Conservation (phyloP, 1,140 invertebrate species). For the Telenomus remus region DNA sequence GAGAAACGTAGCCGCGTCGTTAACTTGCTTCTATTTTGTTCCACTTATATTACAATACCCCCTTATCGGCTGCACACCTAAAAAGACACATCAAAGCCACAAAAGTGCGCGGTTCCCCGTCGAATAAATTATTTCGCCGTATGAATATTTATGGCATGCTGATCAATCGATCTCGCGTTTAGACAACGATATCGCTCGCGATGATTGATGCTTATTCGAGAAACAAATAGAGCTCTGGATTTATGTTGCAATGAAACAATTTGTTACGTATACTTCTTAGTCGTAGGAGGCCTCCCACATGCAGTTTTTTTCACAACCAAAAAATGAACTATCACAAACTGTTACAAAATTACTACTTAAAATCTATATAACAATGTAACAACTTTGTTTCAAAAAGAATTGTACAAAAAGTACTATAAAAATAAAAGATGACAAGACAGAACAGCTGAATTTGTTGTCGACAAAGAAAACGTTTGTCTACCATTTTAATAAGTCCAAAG, state of each 20-base stretch:
- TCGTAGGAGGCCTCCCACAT: too few species aligned
- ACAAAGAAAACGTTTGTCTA: not conserved
- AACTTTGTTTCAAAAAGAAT: too few species aligned
- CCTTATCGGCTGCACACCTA: not conserved
- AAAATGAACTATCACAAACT: too few species aligned
- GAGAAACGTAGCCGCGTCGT: slow-evolving; percentile 23
- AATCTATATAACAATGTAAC: too few species aligned
- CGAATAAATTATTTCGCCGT: too few species aligned
- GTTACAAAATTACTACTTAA: too few species aligned
- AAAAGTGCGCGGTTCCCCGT: too few species aligned
- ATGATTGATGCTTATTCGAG: slow-evolving; percentile 16
- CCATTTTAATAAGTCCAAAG: slow-evolving; percentile 18
- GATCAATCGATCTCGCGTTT: slow-evolving; percentile 19
- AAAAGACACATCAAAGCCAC: not conserved
- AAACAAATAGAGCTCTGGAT: slow-evolving; percentile 13
- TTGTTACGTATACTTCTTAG: slow-evolving; percentile 9
- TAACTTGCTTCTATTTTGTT: slow-evolving; percentile 22
- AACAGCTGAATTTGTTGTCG: too few species aligned
- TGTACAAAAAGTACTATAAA: too few species aligned
- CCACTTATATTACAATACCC: slow-evolving; percentile 23
- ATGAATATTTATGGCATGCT: slow-evolving; percentile 6
- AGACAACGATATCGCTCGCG: slow-evolving; percentile 3
- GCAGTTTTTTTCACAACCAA: too few species aligned
- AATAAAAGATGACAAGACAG: too few species aligned
- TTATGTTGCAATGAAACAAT: slow-evolving; percentile 21